Evolutionary conservation across 2,888 invertebrate genomes (phyloP).

Genomic region (Noctua janthina): DNA sequence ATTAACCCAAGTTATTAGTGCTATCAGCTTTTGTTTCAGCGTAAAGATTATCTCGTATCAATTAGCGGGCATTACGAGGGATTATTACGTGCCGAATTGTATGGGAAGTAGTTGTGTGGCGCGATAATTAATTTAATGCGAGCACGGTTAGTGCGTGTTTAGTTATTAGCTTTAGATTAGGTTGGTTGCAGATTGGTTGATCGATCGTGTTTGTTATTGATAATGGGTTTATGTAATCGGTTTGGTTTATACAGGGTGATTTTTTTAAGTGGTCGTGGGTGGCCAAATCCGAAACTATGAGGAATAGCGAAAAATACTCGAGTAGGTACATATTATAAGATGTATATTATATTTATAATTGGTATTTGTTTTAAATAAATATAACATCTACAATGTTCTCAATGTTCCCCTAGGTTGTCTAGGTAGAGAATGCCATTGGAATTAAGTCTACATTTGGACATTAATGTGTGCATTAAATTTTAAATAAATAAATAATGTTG

Average conservation of each 20-base stretch:
- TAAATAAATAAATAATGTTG: too few relatives aligned
- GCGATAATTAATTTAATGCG: conserved; percentile 60
- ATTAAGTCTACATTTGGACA: too few relatives aligned
- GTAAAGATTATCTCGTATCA: conserved; percentile 59
- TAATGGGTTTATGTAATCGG: conserved; percentile 2
- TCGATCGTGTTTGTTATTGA: conserved; percentile 23
- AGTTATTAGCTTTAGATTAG: conserved; percentile 51
- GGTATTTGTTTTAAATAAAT: too few relatives aligned
- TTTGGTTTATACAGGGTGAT: neutral
- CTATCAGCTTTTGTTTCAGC: conserved; percentile 61
- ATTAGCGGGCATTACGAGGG: conserved; percentile 51
- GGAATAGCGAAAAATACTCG: too few relatives aligned
- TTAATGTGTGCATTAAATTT: too few relatives aligned
- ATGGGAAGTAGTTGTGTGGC: conserved; percentile 52
- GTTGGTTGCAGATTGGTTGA: conserved; percentile 27
- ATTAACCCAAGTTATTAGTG: conserved; percentile 68
- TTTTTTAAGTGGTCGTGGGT: too few relatives aligned
- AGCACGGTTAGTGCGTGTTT: conserved; percentile 38
- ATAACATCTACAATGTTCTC: too few relatives aligned
- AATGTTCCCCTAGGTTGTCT: too few relatives aligned
- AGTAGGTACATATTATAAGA: too few relatives aligned
- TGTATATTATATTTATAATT: too few relatives aligned
- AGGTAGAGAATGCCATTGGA: too few relatives aligned
- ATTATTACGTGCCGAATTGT: conserved; percentile 57
- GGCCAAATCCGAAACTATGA: too few relatives aligned